phyloP scores from a whole-genome alignment of 2,113 vertebrate species.

The Crocuta crocuta region DNA sequence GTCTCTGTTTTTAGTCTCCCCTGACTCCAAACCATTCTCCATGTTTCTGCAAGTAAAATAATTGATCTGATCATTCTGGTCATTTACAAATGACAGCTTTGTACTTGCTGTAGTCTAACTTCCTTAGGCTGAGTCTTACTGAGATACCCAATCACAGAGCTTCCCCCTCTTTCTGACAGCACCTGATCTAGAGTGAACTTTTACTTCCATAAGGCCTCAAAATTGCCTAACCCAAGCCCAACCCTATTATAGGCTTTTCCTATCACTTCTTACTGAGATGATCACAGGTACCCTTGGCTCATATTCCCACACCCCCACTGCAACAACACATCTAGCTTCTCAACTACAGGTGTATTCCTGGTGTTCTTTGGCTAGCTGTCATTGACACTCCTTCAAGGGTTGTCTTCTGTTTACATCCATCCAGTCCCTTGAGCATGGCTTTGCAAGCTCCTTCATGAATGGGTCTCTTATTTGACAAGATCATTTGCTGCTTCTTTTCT shows the following conservation, averaged over 20 bases:
- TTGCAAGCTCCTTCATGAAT: not conserved
- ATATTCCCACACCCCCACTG: rapidly evolving
- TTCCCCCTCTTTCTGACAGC: not conserved
- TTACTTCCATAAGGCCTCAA: not conserved
- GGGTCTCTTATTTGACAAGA: not conserved
- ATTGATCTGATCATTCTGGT: not conserved
- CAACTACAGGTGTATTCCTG: not conserved
- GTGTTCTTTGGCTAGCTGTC: not conserved
- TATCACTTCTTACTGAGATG: not conserved
- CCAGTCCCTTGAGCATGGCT: not conserved
- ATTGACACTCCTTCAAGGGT: not conserved
- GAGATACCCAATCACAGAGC: not conserved
- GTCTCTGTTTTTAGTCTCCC: not conserved
- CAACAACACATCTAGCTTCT: not conserved
- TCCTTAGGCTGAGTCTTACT: not conserved
- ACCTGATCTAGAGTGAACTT: not conserved
- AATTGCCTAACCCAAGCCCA: not conserved
- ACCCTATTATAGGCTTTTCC: not conserved
- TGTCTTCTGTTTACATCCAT: not conserved
- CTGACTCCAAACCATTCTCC: not conserved
- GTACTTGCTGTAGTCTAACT: not conserved
- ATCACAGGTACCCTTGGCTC: not conserved
- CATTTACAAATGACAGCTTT: not conserved
- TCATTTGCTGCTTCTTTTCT: not conserved
- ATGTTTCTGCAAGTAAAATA: not conserved